A percentile compares a stretch with the other conserved stretches of the same genome.
Evolutionary conservation across 2,113 vertebrate genomes (phyloP).

Genomic region (Notothenia coriiceps): DNA sequence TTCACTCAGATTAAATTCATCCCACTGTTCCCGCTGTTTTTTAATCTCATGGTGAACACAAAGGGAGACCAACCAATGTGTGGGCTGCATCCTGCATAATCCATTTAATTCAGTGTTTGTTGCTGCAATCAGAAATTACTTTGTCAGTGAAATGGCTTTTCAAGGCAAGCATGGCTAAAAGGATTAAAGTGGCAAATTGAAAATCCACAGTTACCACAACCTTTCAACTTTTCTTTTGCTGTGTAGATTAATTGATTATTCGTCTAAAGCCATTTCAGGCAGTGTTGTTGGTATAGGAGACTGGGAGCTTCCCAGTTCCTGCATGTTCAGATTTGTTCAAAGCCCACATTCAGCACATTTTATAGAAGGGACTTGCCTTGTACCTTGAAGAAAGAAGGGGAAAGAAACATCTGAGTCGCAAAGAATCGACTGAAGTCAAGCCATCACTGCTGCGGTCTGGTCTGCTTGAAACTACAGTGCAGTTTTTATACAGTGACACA

Average conservation of each 20-base stretch:
- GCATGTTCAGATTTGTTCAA: conserved; percentile 44
- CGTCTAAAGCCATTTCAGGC: conserved; percentile 12
- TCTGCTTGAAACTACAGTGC: conserved; percentile 35
- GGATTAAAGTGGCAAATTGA: conserved; percentile 37
- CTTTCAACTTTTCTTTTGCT: conserved; percentile 13
- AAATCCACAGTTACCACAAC: background rate
- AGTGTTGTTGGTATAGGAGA: background rate
- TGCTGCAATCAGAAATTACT: conserved; percentile 39
- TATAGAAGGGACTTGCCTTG: conserved; percentile 3
- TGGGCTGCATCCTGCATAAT: conserved; percentile 40
- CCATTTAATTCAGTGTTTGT: conserved; percentile 48
- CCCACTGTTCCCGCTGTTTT: background rate
- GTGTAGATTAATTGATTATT: conserved; percentile 32
- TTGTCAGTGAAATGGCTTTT: conserved; percentile 32
- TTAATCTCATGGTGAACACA: conserved; percentile 20
- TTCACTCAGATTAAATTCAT: background rate
- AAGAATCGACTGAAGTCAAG: conserved; percentile 51
- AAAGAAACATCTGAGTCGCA: conserved; percentile 53
- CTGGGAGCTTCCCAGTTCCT: conserved; percentile 6
- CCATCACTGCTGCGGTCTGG: conserved; percentile 46
- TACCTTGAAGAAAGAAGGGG: conserved; percentile 10
- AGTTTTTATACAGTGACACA: conserved; percentile 38
- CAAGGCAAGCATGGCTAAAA: conserved; percentile 33
- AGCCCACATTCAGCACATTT: conserved; percentile 36
- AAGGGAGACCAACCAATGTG: background rate